Conservation (phyloP, 2,888 invertebrate species). For the Invenusta paracnida region DNA sequence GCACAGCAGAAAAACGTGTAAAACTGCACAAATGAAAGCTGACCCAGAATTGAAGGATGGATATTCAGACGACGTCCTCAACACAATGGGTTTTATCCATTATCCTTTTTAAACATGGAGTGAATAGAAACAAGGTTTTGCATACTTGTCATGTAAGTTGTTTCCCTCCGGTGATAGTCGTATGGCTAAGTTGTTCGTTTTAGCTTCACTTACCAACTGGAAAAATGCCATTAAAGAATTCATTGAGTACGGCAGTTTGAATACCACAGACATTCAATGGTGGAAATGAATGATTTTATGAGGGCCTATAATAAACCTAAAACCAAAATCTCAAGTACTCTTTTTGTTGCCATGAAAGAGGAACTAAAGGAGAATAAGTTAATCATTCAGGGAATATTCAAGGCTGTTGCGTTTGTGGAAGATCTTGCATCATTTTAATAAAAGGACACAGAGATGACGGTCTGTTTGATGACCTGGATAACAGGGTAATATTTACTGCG, state of each 20-base stretch:
- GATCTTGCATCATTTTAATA: not conserved
- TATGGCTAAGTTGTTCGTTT: not conserved
- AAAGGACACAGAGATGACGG: not conserved
- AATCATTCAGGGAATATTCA: not conserved
- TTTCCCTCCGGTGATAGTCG: not conserved
- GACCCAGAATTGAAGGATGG: not conserved
- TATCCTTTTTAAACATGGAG: not conserved
- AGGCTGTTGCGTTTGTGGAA: not conserved
- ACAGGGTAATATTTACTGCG: not conserved
- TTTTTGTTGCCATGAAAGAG: not conserved
- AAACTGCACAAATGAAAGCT: not conserved
- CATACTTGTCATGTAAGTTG: not conserved
- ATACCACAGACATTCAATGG: not conserved
- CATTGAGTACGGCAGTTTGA: not conserved
- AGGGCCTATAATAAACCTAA: not conserved
- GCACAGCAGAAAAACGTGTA: not conserved
- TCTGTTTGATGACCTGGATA: not conserved
- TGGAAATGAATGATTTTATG: not conserved
- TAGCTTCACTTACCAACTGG: not conserved
- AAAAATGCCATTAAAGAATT: not conserved
- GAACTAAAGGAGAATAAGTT: not conserved
- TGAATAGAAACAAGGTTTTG: not conserved
- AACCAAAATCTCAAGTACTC: not conserved
- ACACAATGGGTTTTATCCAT: not conserved
- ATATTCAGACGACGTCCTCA: not conserved